Evolutionary conservation across 2,888 invertebrate species (phyloP).

Genomic region (Ceraclea dissimilis): DNA sequence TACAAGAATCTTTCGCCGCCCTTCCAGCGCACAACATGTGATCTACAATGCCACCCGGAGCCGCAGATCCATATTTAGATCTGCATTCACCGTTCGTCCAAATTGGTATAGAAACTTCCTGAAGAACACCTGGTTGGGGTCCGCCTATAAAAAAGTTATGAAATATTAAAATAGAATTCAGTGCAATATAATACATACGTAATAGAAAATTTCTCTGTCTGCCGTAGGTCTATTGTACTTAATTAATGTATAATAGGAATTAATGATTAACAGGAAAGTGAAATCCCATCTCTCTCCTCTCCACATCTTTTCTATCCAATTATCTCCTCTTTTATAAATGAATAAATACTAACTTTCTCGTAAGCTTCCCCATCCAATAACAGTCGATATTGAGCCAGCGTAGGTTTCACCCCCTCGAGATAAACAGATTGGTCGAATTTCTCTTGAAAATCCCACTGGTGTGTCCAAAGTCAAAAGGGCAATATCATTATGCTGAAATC

Average conservation of each 20-base stretch:
- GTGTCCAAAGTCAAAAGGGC: constrained; percentile 72
- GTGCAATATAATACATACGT: too few species aligned
- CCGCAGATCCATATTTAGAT: constrained; percentile 72
- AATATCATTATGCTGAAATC: constrained; percentile 71
- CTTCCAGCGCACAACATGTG: constrained; percentile 84
- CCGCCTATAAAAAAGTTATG: constrained; percentile 51
- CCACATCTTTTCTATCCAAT: too few species aligned
- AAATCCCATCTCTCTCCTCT: too few species aligned
- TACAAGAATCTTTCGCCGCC: constrained; percentile 80
- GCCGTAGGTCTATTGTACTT: too few species aligned
- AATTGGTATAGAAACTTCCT: constrained; percentile 77
- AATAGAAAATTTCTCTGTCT: too few species aligned
- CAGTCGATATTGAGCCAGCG: constrained; percentile 65
- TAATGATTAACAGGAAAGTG: too few species aligned
- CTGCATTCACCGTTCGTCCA: constrained; percentile 76
- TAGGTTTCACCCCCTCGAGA: constrained; percentile 56
- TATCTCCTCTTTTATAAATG: too few species aligned
- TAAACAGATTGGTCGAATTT: constrained; percentile 72
- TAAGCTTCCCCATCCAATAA: constrained; percentile 84
- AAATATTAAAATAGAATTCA: too few species aligned
- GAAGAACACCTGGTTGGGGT: constrained; percentile 70
- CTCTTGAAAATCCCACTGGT: constrained; percentile 63
- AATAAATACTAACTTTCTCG: constrained; percentile 52
- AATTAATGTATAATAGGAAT: too few species aligned
- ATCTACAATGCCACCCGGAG: constrained; percentile 84